Percentiles rank a stretch among this genome's conserved stretches.
phyloP scores from a whole-genome alignment of 92 coral and sea anemone genomes.

The Blastomussa wellsi region DNA sequence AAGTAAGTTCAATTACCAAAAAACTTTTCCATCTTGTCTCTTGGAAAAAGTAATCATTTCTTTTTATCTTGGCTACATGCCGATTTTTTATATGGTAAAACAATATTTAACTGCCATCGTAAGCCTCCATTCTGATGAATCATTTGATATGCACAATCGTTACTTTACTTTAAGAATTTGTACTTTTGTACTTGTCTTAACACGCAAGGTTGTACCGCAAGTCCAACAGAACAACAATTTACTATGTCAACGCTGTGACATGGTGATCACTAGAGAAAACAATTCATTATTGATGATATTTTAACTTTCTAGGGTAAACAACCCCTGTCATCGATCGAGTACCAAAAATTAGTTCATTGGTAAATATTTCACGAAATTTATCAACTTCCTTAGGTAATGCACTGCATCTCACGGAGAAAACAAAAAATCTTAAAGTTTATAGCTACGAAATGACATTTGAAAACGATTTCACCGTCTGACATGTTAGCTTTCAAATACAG shows the following conservation, averaged over 20 bases:
- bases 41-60: not conserved
- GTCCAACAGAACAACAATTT: not conserved
- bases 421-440: not conserved
- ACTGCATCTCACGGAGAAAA: not conserved
- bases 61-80: not conserved
- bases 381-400: not conserved
- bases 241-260: not conserved
- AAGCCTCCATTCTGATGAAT: not conserved
- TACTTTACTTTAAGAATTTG: not conserved
- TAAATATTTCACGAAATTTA: not conserved
- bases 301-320: not conserved
- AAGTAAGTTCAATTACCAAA: too few relatives aligned
- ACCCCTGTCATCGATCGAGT: not conserved
- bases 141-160: not conserved
- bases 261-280: not conserved
- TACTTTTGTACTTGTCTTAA: not conserved
- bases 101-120: not conserved
- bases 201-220: not conserved
- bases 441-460: not conserved
- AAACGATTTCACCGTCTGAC: not conserved
- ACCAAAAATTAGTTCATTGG: not conserved
- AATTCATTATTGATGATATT: constrained; percentile 6
- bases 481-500: not conserved
- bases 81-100: not conserved
- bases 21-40: too few relatives aligned